Evolutionary conservation across 2,888 invertebrate species (phyloP).

Genomic region (Ischnus inquisitorius): DNA sequence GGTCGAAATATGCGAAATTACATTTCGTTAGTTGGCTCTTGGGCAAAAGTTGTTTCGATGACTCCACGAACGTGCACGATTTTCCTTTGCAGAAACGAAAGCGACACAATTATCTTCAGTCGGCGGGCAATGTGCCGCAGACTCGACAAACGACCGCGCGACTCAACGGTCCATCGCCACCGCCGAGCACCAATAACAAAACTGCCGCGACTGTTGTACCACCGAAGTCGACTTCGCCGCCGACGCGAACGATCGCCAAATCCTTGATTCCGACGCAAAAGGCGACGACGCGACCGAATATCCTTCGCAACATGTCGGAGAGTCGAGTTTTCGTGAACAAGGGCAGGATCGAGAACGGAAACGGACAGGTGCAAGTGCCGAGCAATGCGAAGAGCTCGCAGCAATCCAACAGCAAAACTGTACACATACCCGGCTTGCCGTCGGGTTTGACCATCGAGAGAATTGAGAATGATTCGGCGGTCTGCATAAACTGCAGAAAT

Average conservation of each 20-base stretch:
- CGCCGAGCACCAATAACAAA: slow-evolving; percentile 70
- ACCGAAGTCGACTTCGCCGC: slow-evolving; percentile 76
- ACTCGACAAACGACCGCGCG: slow-evolving; percentile 85
- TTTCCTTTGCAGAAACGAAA: slow-evolving; percentile 85
- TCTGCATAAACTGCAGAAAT: slow-evolving; percentile 86
- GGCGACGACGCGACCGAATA: slow-evolving; percentile 77
- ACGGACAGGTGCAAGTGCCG: slow-evolving; percentile 54
- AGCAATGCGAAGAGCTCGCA: slow-evolving; percentile 75
- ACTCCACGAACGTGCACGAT: neutral
- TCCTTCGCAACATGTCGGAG: slow-evolving; percentile 77
- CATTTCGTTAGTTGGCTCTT: neutral
- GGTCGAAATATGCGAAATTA: neutral
- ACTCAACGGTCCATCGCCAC: slow-evolving; percentile 81
- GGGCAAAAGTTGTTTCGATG: slow-evolving; percentile 17
- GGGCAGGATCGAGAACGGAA: slow-evolving; percentile 74
- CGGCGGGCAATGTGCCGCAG: slow-evolving; percentile 86
- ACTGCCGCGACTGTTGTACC: slow-evolving; percentile 66
- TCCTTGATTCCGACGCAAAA: slow-evolving; percentile 79
- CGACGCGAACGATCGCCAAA: slow-evolving; percentile 74
- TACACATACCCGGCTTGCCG: slow-evolving; percentile 86
- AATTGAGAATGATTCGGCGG: slow-evolving; percentile 84
- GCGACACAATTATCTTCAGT: slow-evolving; percentile 85
- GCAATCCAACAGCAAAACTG: slow-evolving; percentile 76
- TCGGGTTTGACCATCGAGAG: slow-evolving; percentile 87
- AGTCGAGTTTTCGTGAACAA: slow-evolving; percentile 76